Conservation (phyloP, 2,113 vertebrate species). For the Aspiorhynchus laticeps region DNA sequence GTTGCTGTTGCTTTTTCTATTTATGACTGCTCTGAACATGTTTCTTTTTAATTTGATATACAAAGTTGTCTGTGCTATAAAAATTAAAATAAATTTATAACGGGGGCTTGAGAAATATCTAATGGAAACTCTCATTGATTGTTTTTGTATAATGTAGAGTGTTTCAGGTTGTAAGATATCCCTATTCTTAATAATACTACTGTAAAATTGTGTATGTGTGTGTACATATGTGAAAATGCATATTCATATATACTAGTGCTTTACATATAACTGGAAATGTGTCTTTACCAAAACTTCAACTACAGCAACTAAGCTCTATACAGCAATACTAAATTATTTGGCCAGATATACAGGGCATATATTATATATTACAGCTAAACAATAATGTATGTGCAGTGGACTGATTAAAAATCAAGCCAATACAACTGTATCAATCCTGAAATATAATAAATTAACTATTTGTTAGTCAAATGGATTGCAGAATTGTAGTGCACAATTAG, state of each 20-base stretch:
- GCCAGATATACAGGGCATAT: too few relatives aligned
- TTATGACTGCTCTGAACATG: slow-evolving; percentile 10
- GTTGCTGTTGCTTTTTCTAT: slow-evolving; percentile 40
- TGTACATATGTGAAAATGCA: too few relatives aligned
- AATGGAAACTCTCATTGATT: background rate
- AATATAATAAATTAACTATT: background rate
- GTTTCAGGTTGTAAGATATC: background rate
- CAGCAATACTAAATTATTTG: background rate
- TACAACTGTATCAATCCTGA: background rate
- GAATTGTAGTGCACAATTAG: background rate
- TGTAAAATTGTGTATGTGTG: background rate
- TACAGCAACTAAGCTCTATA: background rate
- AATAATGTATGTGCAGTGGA: background rate
- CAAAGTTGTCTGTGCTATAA: slow-evolving; percentile 14
- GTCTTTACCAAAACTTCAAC: background rate
- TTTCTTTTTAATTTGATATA: slow-evolving; percentile 21
- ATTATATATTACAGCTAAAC: background rate
- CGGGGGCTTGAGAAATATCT: background rate
- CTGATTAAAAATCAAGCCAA: background rate
- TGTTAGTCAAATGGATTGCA: background rate
- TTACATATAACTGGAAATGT: background rate
- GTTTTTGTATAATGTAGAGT: background rate
- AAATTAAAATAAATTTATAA: slow-evolving; percentile 22
- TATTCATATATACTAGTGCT: background rate
- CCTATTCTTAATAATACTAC: background rate